phyloP scores from a whole-genome alignment of 2,888 invertebrate species.

The Myopa testacea region DNA sequence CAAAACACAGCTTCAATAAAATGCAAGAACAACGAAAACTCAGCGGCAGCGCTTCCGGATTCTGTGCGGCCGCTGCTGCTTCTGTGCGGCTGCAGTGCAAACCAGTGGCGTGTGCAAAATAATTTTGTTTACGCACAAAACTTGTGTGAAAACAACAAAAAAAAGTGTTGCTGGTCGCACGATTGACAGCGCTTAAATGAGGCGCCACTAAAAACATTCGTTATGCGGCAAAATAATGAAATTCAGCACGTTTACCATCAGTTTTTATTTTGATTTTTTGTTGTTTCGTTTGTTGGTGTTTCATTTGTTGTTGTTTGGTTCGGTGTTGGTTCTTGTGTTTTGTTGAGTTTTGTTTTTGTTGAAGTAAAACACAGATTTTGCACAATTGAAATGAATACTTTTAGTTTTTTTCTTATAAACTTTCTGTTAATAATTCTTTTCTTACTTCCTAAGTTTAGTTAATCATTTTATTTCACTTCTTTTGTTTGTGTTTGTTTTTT shows the following conservation, averaged over 20 bases:
- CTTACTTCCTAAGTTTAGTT: no score
- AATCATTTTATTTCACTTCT: neutral
- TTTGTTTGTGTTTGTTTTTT: constrained; percentile 4
- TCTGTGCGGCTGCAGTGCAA: neutral
- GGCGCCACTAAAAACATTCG: constrained; percentile 5
- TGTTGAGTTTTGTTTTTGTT: neutral
- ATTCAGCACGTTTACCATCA: neutral
- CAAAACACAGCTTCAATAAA: neutral
- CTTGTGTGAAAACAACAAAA: neutral
- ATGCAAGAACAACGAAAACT: neutral
- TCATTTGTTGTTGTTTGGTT: neutral
- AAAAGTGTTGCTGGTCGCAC: neutral
- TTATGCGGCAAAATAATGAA: neutral
- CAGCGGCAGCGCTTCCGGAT: constrained; percentile 25
- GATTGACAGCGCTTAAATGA: neutral
- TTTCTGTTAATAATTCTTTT: neutral
- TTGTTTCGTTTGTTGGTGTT: neutral
- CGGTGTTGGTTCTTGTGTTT: neutral
- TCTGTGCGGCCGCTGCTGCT: constrained; percentile 8
- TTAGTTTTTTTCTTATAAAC: neutral
- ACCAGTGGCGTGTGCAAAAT: constrained; percentile 6
- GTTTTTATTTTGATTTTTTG: neutral
- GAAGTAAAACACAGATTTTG: neutral
- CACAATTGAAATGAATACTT: neutral
- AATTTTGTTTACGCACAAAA: constrained; percentile 26